These are phyloP conservation scores for Aramus guarauna DNA, from an alignment of 2,113 vertebrate species.

Conservation along the genomic window DNA sequence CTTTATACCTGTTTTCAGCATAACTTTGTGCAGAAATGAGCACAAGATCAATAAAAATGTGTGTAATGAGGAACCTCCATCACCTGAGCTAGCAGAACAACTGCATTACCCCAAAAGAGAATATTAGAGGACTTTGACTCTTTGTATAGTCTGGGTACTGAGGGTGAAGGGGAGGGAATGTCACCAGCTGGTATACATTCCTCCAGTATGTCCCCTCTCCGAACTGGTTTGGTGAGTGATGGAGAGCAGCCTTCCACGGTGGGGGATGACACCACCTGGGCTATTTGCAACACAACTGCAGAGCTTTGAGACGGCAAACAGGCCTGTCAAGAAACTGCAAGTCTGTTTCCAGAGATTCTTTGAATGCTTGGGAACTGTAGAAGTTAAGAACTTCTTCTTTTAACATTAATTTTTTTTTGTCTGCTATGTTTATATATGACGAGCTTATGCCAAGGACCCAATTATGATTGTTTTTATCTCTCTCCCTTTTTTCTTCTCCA, in stretches of 20 bases:
- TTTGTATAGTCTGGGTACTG: neutral
- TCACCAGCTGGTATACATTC: neutral
- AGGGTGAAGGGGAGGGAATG: neutral
- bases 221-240: neutral
- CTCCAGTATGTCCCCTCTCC: neutral
- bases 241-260: neutral
- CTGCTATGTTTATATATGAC: constrained; percentile 25
- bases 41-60: neutral
- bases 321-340: neutral
- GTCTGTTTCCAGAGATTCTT: neutral
- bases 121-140: neutral
- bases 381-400: neutral
- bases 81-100: neutral
- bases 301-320: neutral
- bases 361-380: neutral
- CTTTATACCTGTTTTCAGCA: neutral
- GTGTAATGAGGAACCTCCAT: neutral
- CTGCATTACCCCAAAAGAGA: neutral
- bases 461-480: constrained; percentile 1
- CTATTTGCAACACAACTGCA: neutral
- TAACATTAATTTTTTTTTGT: neutral
- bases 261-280: neutral
- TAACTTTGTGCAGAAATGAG: neutral
- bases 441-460: constrained; percentile 30
- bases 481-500: neutral